Conservation (phyloP, 2,113 vertebrate genomes). For the Dinomys branickii region DNA sequence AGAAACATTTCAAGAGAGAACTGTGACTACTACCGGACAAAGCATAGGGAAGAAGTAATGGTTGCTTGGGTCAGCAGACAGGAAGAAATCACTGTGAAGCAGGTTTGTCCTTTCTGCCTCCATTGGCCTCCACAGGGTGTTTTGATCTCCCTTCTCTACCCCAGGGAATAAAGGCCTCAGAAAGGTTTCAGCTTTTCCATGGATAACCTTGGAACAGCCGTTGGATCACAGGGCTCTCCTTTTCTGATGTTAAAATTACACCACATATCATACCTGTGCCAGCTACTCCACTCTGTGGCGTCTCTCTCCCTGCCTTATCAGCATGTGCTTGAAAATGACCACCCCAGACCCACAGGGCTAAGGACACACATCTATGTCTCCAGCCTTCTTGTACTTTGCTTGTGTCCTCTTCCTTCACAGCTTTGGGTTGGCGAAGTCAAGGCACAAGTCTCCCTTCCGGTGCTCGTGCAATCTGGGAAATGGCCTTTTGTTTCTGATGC, state of each 20-base stretch:
- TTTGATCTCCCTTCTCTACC: neutral
- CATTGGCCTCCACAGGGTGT: neutral
- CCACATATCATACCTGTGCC: neutral
- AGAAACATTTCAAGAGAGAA: neutral
- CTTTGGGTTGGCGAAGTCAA: neutral
- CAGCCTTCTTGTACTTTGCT: neutral
- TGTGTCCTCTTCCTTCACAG: accelerated
- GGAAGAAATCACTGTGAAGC: neutral
- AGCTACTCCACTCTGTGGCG: neutral
- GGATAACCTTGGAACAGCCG: neutral
- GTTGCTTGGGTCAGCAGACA: neutral
- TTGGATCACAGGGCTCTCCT: neutral
- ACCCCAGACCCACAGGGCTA: neutral
- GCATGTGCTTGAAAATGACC: neutral
- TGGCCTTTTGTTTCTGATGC: neutral
- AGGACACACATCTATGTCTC: neutral
- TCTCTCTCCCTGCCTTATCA: neutral
- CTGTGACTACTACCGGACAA: neutral
- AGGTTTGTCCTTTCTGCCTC: neutral
- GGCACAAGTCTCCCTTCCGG: neutral
- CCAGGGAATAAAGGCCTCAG: neutral
- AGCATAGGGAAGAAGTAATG: neutral
- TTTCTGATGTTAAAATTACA: slow-evolving; percentile 10
- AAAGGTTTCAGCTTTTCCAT: neutral
- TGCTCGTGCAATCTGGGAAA: neutral